Base-by-base conservation (phyloP, 2,797 vertebrate genomes). In the Morus bassanus region DNA sequence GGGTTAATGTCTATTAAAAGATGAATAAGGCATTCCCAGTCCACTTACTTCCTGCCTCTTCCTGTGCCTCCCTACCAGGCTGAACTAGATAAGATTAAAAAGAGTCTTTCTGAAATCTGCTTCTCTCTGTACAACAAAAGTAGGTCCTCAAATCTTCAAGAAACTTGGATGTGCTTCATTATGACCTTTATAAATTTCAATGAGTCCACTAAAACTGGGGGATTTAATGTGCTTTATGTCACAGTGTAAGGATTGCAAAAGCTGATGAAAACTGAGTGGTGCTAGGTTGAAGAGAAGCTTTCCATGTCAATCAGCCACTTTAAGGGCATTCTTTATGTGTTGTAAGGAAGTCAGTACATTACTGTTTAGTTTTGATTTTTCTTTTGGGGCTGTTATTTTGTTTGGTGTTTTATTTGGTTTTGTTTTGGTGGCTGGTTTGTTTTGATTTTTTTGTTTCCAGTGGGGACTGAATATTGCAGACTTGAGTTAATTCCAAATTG, bases 351-450 rank as follows among this genome's bases (percentile, higher is more conserved):
- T 4, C 19, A 56, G 8, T 14, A 39, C 15, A 13, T 50, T 46
- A 51, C 7, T 37, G 8, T 41, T 57, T 33, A 15, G 4, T 21
- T 37, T 75, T 46, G 13, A 0, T 14, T 41, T 48, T 41, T 43
- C 6, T 35, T 43, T 61, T 25, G 11, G 5, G 2, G 7, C 8
- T 57, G 11, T 41, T 60, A 10, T 27, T 51, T 37, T 18, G 13
- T 43, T 60, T 59, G 6, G 11, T 28, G 8, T 48, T 69, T 68
- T 7, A 2, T 24, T 68, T 46, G 1, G 4, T 51, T 77, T 25
- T 11, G 1, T 6, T 80, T 72, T 25, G 7, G 9, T 73, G 4
- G 1, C 39, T 64, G 6, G 6, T n/a, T 83, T 22, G 4, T 2
- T 78, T 46, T 14, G 4, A 10, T 33, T 76, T 27, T 41, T 67